These are phyloP conservation scores for Puntigrus tetrazona DNA, from an alignment of 2,113 vertebrate genomes.

Conservation along the genomic window DNA sequence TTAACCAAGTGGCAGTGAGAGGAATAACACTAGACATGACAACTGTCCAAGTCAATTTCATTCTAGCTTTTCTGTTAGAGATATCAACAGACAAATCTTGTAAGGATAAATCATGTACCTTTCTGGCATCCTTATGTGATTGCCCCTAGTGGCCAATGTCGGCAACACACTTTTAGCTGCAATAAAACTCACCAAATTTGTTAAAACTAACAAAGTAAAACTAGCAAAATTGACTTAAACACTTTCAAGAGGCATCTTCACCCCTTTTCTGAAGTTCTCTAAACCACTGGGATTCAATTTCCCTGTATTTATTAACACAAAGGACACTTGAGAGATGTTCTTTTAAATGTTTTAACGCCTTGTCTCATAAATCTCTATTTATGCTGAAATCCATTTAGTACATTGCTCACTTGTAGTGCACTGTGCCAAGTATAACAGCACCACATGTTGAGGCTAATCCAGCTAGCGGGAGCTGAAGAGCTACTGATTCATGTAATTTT, in stretches of 20 bases:
- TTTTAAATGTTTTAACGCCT: constrained; percentile 59
- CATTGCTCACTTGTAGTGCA: constrained; percentile 60
- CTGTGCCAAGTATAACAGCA: constrained; percentile 55
- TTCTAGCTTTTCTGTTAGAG: background rate
- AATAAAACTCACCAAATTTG: background rate
- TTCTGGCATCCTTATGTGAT: background rate
- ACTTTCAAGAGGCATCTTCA: constrained; percentile 20
- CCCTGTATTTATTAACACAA: constrained; percentile 44
- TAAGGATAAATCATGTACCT: background rate
- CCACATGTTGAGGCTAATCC: constrained; percentile 46
- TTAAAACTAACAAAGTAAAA: background rate
- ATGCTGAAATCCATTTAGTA: constrained; percentile 73
- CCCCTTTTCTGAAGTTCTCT: constrained; percentile 22
- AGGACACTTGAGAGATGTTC: constrained; percentile 55
- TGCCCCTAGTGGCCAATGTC: background rate
- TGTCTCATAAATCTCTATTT: constrained; percentile 67
- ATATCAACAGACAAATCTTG: background rate
- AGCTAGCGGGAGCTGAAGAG: constrained; percentile 55
- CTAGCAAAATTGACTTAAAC: background rate
- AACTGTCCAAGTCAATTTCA: background rate
- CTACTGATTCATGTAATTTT: constrained; percentile 53
- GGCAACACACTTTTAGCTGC: background rate
- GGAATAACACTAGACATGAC: background rate
- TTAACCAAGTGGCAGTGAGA: too few species aligned
- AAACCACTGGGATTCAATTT: constrained; percentile 3